Conservation (phyloP, 2,888 invertebrate genomes). For the Tenthredo mesomela region DNA sequence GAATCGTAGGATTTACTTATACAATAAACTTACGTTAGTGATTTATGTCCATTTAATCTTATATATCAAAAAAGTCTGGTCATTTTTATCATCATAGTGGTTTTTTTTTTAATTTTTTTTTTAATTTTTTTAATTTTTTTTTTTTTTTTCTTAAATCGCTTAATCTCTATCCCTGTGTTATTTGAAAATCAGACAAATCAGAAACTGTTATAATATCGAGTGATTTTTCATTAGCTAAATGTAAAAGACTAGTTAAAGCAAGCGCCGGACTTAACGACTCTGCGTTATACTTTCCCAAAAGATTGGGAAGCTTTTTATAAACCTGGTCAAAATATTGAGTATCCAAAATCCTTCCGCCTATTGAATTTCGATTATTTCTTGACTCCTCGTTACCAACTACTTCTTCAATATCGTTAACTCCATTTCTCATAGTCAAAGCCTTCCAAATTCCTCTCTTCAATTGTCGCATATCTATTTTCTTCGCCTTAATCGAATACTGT, state of each 20-base stretch:
- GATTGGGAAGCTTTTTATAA: constrained; percentile 81
- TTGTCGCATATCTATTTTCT: constrained; percentile 92
- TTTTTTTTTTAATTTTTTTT: background rate
- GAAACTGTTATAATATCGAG: constrained; percentile 71
- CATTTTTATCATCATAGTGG: background rate
- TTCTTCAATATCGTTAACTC: constrained; percentile 66
- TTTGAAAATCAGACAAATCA: constrained; percentile 65
- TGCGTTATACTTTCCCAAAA: constrained; percentile 82
- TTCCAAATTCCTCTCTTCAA: constrained; percentile 89
- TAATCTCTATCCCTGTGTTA: constrained; percentile 55
- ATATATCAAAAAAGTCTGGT: background rate
- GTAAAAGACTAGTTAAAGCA: constrained; percentile 89
- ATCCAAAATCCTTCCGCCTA: constrained; percentile 61
- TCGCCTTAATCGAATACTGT: constrained; percentile 90
- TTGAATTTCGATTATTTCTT: constrained; percentile 58
- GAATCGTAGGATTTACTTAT: no score
- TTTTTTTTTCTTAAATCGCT: background rate
- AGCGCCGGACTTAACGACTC: constrained; percentile 89
- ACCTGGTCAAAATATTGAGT: constrained; percentile 78
- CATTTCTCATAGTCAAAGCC: constrained; percentile 78
- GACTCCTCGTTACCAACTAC: constrained; percentile 72
- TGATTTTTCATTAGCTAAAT: constrained; percentile 91
- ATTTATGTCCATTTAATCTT: background rate
- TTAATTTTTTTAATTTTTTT: no score
- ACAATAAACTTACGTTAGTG: background rate